Percentiles rank a stretch among this genome's conserved stretches.
phyloP scores from a whole-genome alignment of 2,797 vertebrate genomes.

The Acipenser oxyrinchus region DNA sequence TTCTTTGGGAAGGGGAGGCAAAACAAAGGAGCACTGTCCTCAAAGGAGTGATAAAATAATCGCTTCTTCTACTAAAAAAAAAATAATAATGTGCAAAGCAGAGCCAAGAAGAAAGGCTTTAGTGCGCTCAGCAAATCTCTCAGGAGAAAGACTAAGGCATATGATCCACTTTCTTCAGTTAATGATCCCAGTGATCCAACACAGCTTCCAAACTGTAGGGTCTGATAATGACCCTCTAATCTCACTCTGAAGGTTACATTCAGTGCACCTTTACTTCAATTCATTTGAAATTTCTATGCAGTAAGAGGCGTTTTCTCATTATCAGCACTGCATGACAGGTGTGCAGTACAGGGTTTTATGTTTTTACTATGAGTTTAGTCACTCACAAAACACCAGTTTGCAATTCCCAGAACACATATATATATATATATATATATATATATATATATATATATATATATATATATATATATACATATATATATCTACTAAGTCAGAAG shows the following conservation, averaged over 20 bases:
- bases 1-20: slow-evolving; percentile 5
- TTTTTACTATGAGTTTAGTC: too few relatives aligned
- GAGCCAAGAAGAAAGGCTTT: slow-evolving; percentile 14
- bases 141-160: slow-evolving; percentile 1
- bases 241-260: slow-evolving; percentile 42
- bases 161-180: slow-evolving; percentile 4
- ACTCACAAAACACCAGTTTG: too few relatives aligned
- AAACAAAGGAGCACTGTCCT: slow-evolving; percentile 6
- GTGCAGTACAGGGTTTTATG: too few relatives aligned
- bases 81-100: slow-evolving; percentile 9
- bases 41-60: slow-evolving; percentile 16
- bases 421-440: too few relatives aligned
- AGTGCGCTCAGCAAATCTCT: slow-evolving; percentile 1
- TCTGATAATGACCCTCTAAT: slow-evolving; percentile 36
- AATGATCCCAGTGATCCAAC: slow-evolving; percentile 13
- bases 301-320: neutral
- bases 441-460: too few relatives aligned
- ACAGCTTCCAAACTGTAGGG: slow-evolving; percentile 17
- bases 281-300: slow-evolving; percentile 5
- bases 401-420: too few relatives aligned
- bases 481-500: too few relatives aligned
- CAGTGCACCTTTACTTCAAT: slow-evolving; percentile 33
- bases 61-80: slow-evolving; percentile 7
- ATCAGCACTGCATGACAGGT: neutral
- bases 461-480: too few relatives aligned